These are phyloP conservation scores for Micromesistius poutassou DNA, from an alignment of 2,797 vertebrate species.

Conservation along the genomic window DNA sequence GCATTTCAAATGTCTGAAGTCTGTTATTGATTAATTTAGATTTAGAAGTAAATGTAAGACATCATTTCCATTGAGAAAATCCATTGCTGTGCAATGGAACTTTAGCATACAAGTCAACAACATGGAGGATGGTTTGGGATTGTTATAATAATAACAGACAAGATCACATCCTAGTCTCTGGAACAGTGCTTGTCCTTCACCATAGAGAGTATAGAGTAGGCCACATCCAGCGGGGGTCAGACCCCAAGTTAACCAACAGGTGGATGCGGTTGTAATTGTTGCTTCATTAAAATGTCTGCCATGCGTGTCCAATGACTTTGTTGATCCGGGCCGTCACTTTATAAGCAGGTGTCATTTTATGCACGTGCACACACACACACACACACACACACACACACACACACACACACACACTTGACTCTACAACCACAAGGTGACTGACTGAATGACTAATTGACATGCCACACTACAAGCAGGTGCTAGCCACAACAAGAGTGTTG, in stretches of 20 bases:
- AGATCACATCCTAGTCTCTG: neutral
- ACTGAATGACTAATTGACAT: conserved; percentile 56
- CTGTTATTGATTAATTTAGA: neutral
- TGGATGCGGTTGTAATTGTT: conserved; percentile 34
- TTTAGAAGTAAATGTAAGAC: neutral
- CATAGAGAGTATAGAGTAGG: neutral
- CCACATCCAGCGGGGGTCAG: neutral
- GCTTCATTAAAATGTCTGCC: conserved; percentile 36
- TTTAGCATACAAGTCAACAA: neutral
- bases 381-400: conserved; percentile 25
- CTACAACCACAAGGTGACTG: conserved; percentile 55
- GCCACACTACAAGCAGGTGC: conserved; percentile 37
- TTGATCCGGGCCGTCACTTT: conserved; percentile 15
- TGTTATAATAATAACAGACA: neutral
- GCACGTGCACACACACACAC: conserved; percentile 44
- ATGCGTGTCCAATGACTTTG: conserved; percentile 37
- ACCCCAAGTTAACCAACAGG: conserved; percentile 44
- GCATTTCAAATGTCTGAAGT: neutral
- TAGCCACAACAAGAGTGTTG: conserved; percentile 50
- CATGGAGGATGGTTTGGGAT: neutral
- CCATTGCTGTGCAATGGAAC: neutral
- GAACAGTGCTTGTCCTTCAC: neutral
- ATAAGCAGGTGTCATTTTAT: conserved; percentile 46
- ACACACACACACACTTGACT: conserved; percentile 37
- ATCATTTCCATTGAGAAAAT: neutral